Base-by-base conservation (phyloP, 2,797 vertebrate genomes). In the Artibeus lituratus region DNA sequence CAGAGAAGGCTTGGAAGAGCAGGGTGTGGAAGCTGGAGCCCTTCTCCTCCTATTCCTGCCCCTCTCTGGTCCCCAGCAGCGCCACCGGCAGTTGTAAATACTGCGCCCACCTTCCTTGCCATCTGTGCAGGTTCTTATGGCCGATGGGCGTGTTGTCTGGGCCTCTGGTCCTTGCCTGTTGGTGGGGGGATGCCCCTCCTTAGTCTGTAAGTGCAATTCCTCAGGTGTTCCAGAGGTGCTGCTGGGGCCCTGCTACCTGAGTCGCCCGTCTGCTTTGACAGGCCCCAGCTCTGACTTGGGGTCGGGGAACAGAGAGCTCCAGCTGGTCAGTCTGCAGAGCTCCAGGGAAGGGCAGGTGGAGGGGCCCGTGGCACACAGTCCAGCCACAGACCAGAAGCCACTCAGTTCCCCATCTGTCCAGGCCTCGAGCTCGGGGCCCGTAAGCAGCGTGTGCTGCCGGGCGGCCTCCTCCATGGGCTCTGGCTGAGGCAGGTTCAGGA, bases 271-370 rank as follows among this genome's bases (percentile, higher is more conserved):
- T 0, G 98, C 98, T 99, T 99, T 99, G 97, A 99, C 97, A 0
- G 99, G 98, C 44, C 99, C 99, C 98, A 99, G 98, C 98, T 99
- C 99, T 3, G 99, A 99, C 98, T 99, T 99, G 87, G 99, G 99
- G 97, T 99, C 99, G 0, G 99, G 99, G 69, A 99, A 99, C 57
- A 99, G 93, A n/a, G 99, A 99, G 97, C 99, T 99, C 99, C 99
- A 99, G 77, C 98, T 98, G n/a, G 99, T 99, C 97, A 99, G 98
- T 93, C 98, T 98, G 98, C 99, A 99, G 53, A 90, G 98, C 74
- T 98, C 98, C 98, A 99, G 87, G 1, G 98, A 97, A 2, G 98
- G 35, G 42, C 99, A 99, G 81, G 96, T 9, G 0, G 99, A 99
- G 32, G 98, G 97, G 55, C 99, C 98, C 0, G 92, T 97, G 12